Evolutionary conservation across 2,113 vertebrate species (phyloP).

Genomic region (Trochalopteron elliotii): DNA sequence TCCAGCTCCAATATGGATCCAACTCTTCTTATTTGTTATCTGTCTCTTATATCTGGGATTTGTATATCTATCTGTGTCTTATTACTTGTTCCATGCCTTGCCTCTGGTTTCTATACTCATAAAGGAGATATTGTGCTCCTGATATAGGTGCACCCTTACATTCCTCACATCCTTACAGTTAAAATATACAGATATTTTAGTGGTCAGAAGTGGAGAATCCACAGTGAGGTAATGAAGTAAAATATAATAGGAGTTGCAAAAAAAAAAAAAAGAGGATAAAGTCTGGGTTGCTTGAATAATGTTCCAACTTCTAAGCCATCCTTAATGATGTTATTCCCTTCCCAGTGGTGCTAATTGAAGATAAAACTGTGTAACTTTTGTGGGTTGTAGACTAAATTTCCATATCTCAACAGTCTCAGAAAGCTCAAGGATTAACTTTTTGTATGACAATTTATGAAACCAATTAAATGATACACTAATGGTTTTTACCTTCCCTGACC

Average conservation of each 20-base stretch:
- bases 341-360: not conserved
- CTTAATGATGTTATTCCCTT: not conserved
- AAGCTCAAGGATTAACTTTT: slow-evolving; percentile 14
- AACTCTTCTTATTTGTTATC: not conserved
- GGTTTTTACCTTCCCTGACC: not conserved
- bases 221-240: not conserved
- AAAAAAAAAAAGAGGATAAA: not conserved
- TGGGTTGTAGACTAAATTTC: not conserved
- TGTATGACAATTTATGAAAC: not conserved
- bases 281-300: not conserved
- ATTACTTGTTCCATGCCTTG: not conserved
- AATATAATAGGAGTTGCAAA: not conserved
- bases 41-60: not conserved
- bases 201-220: not conserved
- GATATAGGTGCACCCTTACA: not conserved
- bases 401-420: not conserved
- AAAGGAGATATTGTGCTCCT: not conserved
- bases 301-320: not conserved
- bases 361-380: not conserved
- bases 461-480: not conserved
- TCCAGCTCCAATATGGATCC: not conserved
- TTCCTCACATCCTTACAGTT: not conserved
- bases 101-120: not conserved
- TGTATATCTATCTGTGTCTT: not conserved
- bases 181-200: not conserved